Percentiles rank a stretch among this genome's conserved stretches.
Evolutionary conservation across 2,888 invertebrate genomes (phyloP).

Genomic region (Ectropis crepuscularia): DNA sequence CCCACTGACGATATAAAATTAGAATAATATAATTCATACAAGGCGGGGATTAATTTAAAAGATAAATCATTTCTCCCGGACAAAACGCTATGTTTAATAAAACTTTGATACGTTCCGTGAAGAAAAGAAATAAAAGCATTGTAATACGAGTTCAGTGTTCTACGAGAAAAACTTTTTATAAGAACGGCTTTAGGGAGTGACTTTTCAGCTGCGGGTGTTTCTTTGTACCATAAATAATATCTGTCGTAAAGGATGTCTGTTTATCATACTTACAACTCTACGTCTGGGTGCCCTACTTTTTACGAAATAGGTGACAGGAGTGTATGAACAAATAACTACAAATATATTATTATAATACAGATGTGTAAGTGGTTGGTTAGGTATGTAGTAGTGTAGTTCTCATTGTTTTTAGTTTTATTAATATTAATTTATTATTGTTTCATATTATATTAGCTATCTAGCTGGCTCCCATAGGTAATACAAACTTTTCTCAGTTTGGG

Average conservation of each 20-base stretch:
- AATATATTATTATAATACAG: too few relatives aligned
- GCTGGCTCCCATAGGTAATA: too few relatives aligned
- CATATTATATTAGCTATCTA: too few relatives aligned
- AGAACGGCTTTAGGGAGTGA: constrained; percentile 28
- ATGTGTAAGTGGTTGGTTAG: too few relatives aligned
- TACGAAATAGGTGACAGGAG: too few relatives aligned
- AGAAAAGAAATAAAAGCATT: constrained; percentile 27
- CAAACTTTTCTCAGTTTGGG: too few relatives aligned
- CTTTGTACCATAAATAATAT: constrained; percentile 30
- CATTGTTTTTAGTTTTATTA: too few relatives aligned
- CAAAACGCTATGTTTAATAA: constrained; percentile 19
- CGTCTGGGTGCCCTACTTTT: constrained; percentile 13
- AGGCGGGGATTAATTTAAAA: neutral
- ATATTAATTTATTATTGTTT: too few relatives aligned
- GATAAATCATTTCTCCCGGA: neutral
- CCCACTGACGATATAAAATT: too few relatives aligned
- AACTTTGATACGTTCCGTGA: constrained; percentile 24
- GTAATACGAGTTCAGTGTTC: constrained; percentile 25
- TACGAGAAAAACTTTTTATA: constrained; percentile 31
- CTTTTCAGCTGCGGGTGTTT: constrained; percentile 29
- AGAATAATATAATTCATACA: too few relatives aligned
- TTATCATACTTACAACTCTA: constrained; percentile 26
- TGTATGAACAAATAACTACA: too few relatives aligned
- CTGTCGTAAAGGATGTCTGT: constrained; percentile 31
- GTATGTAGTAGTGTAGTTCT: too few relatives aligned